Percentiles rank a stretch among this genome's conserved stretches.
phyloP scores from a whole-genome alignment of 2,797 vertebrate species.

The Gobio occitaniae region DNA sequence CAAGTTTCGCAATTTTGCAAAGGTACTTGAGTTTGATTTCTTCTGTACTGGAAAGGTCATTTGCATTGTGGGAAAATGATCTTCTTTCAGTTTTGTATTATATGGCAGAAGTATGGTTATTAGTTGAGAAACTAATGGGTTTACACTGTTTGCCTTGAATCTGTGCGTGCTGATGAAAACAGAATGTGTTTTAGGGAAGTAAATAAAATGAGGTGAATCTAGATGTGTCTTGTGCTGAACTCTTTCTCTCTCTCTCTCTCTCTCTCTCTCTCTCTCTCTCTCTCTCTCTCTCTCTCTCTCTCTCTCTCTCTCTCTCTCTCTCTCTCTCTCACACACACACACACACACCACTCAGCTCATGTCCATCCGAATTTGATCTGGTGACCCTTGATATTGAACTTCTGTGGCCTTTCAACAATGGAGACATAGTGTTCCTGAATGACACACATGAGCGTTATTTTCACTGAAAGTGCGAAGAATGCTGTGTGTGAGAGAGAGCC shows the following conservation, averaged over 20 bases:
- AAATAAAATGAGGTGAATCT: slow-evolving; percentile 26
- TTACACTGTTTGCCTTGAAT: neutral
- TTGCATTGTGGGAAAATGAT: neutral
- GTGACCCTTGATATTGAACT: slow-evolving; percentile 46
- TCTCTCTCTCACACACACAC: neutral
- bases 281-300: no score
- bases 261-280: neutral
- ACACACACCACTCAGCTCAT: slow-evolving; percentile 20
- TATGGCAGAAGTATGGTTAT: neutral
- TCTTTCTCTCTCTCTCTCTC: neutral
- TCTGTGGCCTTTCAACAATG: slow-evolving; percentile 43
- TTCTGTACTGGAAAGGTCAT: neutral
- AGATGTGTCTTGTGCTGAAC: neutral
- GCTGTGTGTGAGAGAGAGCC: slow-evolving; percentile 15
- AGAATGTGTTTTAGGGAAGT: slow-evolving; percentile 39
- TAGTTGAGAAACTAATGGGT: neutral
- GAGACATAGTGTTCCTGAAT: slow-evolving; percentile 39
- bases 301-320: no score
- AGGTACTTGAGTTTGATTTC: neutral
- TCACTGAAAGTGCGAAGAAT: slow-evolving; percentile 44
- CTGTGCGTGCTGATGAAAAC: slow-evolving; percentile 27
- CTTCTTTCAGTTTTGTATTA: neutral
- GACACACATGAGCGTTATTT: slow-evolving; percentile 32
- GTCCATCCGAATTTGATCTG: slow-evolving; percentile 24
- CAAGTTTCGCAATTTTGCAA: neutral